phyloP scores from a whole-genome alignment of 2,797 vertebrate species.

The Poliocrania exsul region DNA sequence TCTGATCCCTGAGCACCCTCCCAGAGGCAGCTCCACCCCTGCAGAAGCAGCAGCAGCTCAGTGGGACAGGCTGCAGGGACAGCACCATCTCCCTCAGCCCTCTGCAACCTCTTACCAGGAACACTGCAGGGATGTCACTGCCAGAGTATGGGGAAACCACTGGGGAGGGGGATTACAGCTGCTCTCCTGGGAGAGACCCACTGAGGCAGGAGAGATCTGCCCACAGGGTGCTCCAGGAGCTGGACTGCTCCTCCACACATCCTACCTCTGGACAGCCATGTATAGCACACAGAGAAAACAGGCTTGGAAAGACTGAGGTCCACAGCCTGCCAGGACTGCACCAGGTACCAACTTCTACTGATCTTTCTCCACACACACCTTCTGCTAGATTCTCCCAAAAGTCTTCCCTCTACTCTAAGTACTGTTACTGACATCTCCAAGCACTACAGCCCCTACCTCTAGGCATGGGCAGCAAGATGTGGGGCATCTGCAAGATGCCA shows the following conservation, averaged over 20 bases:
- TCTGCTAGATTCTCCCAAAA: not conserved
- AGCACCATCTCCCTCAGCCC: fast-evolving
- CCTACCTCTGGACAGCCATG: not conserved
- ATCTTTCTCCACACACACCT: not conserved
- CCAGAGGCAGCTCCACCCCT: not conserved
- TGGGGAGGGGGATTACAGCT: fast-evolving
- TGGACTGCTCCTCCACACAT: not conserved
- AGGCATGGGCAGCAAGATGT: not conserved
- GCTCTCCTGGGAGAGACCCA: fast-evolving
- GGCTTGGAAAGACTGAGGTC: not conserved
- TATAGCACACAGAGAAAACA: fast-evolving
- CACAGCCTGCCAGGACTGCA: fast-evolving
- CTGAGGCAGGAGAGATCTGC: not conserved
- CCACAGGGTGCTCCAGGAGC: not conserved
- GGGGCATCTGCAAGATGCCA: not conserved
- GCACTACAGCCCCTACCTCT: not conserved
- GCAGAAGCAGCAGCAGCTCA: not conserved
- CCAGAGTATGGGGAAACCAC: not conserved
- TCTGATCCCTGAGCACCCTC: not conserved
- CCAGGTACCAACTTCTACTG: not conserved
- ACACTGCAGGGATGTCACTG: not conserved
- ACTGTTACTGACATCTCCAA: not conserved
- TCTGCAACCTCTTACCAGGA: not conserved
- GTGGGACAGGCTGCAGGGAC: not conserved
- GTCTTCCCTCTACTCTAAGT: not conserved